phyloP scores from a whole-genome alignment of 2,797 vertebrate genomes.

The Sebastes glaucus region DNA sequence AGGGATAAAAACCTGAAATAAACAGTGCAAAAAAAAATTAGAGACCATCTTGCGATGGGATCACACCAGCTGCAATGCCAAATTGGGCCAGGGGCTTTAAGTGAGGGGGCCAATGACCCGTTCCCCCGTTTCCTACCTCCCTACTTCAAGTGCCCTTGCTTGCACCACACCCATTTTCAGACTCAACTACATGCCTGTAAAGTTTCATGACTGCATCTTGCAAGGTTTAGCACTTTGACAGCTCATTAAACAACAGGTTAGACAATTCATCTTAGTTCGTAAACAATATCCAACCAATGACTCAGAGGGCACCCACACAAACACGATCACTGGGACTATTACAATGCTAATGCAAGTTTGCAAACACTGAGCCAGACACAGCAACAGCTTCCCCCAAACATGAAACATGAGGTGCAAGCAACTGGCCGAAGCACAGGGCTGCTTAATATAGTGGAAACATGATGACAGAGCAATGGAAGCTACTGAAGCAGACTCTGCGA shows the following conservation, averaged over 20 bases:
- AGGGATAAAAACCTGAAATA: background rate
- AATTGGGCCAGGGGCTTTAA: too few species aligned
- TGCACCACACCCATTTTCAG: too few species aligned
- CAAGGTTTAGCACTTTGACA: too few species aligned
- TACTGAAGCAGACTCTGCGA: background rate
- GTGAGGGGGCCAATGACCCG: too few species aligned
- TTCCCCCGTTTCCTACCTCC: too few species aligned
- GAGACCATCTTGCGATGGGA: background rate
- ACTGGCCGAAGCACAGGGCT: constrained; percentile 3
- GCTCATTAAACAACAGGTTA: background rate
- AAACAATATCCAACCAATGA: background rate
- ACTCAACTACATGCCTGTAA: too few species aligned
- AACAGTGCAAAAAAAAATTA: background rate
- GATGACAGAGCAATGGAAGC: constrained; percentile 27
- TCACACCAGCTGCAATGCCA: too few species aligned
- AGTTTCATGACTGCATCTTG: too few species aligned
- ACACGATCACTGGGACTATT: background rate
- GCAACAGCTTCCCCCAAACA: constrained; percentile 4
- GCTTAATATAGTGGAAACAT: constrained; percentile 56
- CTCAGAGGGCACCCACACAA: background rate
- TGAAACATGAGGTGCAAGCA: constrained; percentile 47
- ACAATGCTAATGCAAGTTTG: background rate
- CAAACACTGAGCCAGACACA: background rate
- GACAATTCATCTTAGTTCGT: background rate
- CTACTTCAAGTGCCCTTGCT: too few species aligned